Base-by-base conservation (phyloP, 2,888 invertebrate genomes). In the Brassicogethes aeneus region DNA sequence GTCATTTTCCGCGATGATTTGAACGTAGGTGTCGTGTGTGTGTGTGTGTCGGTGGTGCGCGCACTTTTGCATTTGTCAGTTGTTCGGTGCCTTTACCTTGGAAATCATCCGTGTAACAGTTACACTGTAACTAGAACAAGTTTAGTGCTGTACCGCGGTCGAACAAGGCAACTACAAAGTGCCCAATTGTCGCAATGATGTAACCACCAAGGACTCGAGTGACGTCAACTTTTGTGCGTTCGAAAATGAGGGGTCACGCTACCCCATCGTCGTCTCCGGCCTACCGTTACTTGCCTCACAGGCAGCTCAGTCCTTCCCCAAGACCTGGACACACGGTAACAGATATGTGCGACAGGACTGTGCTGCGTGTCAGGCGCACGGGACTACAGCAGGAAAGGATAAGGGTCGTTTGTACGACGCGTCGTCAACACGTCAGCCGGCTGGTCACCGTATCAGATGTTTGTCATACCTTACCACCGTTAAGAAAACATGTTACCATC, bases 401-500 rank as follows among this genome's bases (percentile, higher is more conserved):
- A 34, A 55, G 68, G 48, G 65, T 68, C 33, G 66, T 68, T 40
- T 68, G 68, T 49, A 68, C 67, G 34, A 68, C 68, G 7, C 54
- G 65, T 33, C 59, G 64, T 34, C 68, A 68, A 47, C 66, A 68
- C 47, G 60, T 64, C 38, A 68, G 65, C 53, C 51, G 66, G 39
- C 56, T 64, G 47, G 68, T 68, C 17, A 67, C 67, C 8, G 66
- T 68, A 32, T 61, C 62, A 14, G 67, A 68, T 44, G 57, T 61
- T 10, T 64, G 63, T 42, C 58, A 62, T 31, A 54, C 57, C 14
- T 48, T 65, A 42, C 64, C 65, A 38, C 64, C 65, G 16, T 54
- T 66, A 17, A 57, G 65, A 53, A 68, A 66, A 53, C 67, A 68
- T 57, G 63, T 68, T 47, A 66, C 68, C 35, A 62, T 67, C 41